Evolutionary conservation across 2,113 vertebrate species (phyloP).

Genomic region (Haemorhous mexicanus): DNA sequence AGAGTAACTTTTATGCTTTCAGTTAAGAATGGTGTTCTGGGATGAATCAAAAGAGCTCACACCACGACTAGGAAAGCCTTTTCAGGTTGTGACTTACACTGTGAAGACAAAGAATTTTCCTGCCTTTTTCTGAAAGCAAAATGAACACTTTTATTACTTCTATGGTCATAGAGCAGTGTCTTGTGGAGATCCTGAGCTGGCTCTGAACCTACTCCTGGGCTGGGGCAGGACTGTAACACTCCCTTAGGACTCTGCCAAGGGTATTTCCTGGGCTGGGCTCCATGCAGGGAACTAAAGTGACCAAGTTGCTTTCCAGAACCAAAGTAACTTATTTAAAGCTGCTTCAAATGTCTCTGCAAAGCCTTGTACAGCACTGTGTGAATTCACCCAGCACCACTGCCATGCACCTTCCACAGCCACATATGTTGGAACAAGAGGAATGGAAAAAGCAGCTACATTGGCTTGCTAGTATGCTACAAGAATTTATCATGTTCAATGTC

Average conservation of each 20-base stretch:
- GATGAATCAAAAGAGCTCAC: not conserved
- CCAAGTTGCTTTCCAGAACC: not conserved
- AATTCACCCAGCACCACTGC: not conserved
- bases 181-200: not conserved
- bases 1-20: not conserved
- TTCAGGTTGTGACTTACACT: not conserved
- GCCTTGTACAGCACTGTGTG: not conserved
- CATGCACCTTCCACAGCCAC: not conserved
- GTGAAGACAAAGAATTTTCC: not conserved
- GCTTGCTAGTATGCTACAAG: not conserved
- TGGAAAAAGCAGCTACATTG: not conserved
- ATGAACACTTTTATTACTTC: not conserved
- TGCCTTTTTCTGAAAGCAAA: not conserved
- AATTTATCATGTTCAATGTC: not conserved
- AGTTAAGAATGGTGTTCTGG: not conserved
- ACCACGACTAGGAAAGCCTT: not conserved
- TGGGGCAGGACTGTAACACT: not conserved
- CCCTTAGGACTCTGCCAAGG: rapidly evolving
- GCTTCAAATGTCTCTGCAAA: not conserved
- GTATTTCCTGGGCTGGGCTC: not conserved
- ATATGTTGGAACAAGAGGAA: not conserved
- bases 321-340: not conserved
- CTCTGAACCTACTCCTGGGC: not conserved
- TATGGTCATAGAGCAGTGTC: not conserved
- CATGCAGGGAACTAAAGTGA: rapidly evolving